These are phyloP conservation scores for Coracias cyanogaster DNA, from an alignment of 2,797 vertebrate species.

Conservation along the genomic window DNA sequence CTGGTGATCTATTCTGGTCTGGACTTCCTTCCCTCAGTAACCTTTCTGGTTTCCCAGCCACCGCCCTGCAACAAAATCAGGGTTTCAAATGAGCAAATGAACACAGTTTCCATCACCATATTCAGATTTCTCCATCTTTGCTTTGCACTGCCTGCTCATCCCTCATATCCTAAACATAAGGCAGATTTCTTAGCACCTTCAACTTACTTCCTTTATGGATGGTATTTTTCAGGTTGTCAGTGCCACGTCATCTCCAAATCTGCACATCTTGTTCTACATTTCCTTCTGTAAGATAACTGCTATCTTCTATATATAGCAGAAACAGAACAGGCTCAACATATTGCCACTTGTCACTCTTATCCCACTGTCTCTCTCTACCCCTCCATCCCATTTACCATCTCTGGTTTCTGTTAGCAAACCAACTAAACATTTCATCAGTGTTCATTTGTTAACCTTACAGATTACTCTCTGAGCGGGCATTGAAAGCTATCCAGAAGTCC, in stretches of 20 bases:
- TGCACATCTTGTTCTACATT: slow-evolving; percentile 66
- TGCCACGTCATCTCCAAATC: slow-evolving; percentile 57
- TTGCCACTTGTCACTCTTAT: slow-evolving; percentile 55
- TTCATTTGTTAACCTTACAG: not conserved
- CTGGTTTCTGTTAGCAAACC: slow-evolving; percentile 28
- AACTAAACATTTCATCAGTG: not conserved
- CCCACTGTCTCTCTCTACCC: slow-evolving; percentile 10
- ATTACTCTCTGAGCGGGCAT: not conserved
- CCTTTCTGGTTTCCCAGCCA: not conserved
- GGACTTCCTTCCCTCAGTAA: not conserved
- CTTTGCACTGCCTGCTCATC: slow-evolving; percentile 1
- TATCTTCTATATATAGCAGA: slow-evolving; percentile 60
- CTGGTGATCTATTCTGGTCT: not conserved
- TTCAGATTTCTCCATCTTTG: not conserved
- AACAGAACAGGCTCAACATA: slow-evolving; percentile 48
- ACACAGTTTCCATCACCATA: not conserved
- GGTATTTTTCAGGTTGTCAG: slow-evolving; percentile 65
- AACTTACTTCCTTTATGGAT: slow-evolving; percentile 6
- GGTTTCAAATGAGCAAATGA: slow-evolving; percentile 20
- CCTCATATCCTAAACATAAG: slow-evolving; percentile 20
- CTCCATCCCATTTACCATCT: slow-evolving; percentile 40
- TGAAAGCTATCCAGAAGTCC: not conserved
- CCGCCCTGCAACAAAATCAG: not conserved
- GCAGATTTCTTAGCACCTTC: slow-evolving; percentile 37
- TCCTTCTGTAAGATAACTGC: slow-evolving; percentile 51